Evolutionary conservation across 2,797 vertebrate species (phyloP).

Genomic region (Heterohyrax brucei): DNA sequence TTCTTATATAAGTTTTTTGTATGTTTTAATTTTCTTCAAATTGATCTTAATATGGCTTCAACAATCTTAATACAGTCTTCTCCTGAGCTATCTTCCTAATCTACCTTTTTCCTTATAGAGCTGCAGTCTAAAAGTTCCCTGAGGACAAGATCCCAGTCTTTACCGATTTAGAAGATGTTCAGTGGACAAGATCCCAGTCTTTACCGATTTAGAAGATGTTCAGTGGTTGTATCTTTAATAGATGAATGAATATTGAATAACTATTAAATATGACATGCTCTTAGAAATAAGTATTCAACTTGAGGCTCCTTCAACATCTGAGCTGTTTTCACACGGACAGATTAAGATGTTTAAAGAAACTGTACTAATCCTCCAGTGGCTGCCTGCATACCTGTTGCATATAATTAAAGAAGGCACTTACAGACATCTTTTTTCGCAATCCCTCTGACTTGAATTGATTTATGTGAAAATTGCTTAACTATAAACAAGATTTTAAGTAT

Average conservation of each 20-base stretch:
- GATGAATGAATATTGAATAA: not conserved
- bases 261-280: not conserved
- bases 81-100: not conserved
- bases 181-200: not conserved
- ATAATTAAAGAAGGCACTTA: not conserved
- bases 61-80: not conserved
- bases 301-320: not conserved
- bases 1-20: not conserved
- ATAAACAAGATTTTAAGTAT: not conserved
- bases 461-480: not conserved
- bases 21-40: not conserved
- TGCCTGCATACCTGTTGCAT: not conserved
- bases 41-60: not conserved
- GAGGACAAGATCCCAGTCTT: not conserved
- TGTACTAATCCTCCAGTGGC: not conserved
- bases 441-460: not conserved
- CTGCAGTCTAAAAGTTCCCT: not conserved
- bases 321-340: not conserved
- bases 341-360: not conserved
- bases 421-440: not conserved
- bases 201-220: not conserved
- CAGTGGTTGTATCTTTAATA: not conserved
- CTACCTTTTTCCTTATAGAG: not conserved
- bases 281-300: not conserved
- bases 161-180: not conserved